A percentile compares a stretch with the other conserved stretches of the same genome.
Conservation (phyloP, 2,113 vertebrate genomes). For the Poeciliopsis turrubarensis region DNA sequence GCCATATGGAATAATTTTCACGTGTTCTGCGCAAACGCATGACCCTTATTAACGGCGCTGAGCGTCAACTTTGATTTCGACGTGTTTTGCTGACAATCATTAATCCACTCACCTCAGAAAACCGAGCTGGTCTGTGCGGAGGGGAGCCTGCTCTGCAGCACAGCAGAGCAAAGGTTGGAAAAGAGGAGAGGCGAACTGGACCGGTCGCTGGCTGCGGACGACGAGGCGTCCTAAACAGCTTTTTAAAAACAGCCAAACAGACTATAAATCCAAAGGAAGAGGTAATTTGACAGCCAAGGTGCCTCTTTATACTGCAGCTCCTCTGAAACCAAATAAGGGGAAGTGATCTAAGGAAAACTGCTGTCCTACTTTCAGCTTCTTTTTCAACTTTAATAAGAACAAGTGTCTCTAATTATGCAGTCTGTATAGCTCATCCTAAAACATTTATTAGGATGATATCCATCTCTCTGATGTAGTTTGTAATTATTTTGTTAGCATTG, state of each 20-base stretch:
- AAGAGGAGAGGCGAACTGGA: conserved; percentile 39
- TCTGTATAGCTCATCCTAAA: conserved; percentile 21
- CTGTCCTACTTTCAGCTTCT: conserved; percentile 62
- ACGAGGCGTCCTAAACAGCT: conserved; percentile 36
- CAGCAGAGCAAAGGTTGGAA: conserved; percentile 69
- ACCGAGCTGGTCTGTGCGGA: conserved; percentile 32
- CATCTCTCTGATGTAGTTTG: not conserved
- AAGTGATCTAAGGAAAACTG: conserved; percentile 51
- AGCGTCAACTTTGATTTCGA: conserved; percentile 37
- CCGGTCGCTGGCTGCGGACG: conserved; percentile 26
- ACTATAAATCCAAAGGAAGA: conserved; percentile 53
- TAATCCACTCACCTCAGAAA: conserved; percentile 68
- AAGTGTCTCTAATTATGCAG: conserved; percentile 44
- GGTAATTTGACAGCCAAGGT: conserved; percentile 44
- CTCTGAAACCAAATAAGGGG: conserved; percentile 53
- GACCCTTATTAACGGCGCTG: conserved; percentile 12
- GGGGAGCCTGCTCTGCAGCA: conserved; percentile 40
- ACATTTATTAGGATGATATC: conserved; percentile 31
- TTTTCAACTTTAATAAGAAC: conserved; percentile 44
- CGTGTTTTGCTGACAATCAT: conserved; percentile 60
- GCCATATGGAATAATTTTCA: not conserved
- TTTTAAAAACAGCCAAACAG: conserved; percentile 46
- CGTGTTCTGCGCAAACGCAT: conserved; percentile 7
- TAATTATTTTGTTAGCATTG: too few species aligned
- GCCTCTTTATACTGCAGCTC: conserved; percentile 32